Percentiles rank a stretch among this genome's conserved stretches.
Evolutionary conservation across 2,888 invertebrate species (phyloP).

Genomic region (Calameuta pallipes): DNA sequence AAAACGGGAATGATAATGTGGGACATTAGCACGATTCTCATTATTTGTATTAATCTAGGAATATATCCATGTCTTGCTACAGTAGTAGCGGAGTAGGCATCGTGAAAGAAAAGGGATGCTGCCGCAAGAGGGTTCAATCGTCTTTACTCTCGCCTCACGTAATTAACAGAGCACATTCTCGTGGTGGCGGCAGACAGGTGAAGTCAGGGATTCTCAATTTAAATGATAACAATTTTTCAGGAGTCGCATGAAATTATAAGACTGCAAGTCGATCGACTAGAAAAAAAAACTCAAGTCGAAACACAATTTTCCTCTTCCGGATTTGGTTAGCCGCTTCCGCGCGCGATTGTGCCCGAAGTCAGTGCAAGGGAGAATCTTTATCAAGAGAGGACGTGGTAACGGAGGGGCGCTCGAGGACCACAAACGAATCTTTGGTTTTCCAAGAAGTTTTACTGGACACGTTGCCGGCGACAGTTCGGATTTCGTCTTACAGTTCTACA

Average conservation of each 20-base stretch:
- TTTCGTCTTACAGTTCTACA: no score
- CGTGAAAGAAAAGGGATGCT: constrained; percentile 11
- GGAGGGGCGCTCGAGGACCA: neutral
- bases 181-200: constrained; percentile 43
- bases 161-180: constrained; percentile 47
- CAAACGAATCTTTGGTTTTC: neutral
- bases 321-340: constrained; percentile 53
- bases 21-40: no score
- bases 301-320: constrained; percentile 39
- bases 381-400: constrained; percentile 43
- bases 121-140: constrained; percentile 24
- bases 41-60: no score
- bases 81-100: no score
- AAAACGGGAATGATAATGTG: no score
- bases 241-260: no score
- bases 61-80: no score
- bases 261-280: no score
- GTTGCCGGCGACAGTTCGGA: no score
- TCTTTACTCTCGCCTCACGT: constrained; percentile 32
- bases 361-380: constrained; percentile 25
- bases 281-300: no score
- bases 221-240: neutral
- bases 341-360: constrained; percentile 19
- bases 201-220: constrained; percentile 37
- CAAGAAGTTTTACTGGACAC: no score